phyloP scores from a whole-genome alignment of 30 jellyfish, hydroid and myxozoan genomes.

The Aurelia coerulea region DNA sequence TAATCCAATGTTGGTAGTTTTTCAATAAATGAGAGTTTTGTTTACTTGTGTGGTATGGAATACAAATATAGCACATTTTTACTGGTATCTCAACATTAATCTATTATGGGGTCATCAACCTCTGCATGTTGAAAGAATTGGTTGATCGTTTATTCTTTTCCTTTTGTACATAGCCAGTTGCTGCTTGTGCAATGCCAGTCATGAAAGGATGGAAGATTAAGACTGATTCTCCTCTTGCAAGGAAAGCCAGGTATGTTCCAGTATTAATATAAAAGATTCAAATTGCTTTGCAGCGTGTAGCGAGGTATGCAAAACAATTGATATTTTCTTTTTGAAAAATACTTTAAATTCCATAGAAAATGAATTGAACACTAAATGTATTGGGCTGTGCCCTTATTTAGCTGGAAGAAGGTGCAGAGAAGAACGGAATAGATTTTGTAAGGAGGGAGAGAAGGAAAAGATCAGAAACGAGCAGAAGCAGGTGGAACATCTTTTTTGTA shows the following conservation, averaged over 20 bases:
- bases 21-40: background rate
- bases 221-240: slow-evolving; percentile 94
- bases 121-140: background rate
- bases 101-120: background rate
- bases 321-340: too few relatives aligned
- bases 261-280: background rate
- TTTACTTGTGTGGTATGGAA: background rate
- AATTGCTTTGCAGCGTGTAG: too few relatives aligned
- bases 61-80: background rate
- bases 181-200: slow-evolving; percentile 99
- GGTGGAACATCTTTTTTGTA: too few relatives aligned
- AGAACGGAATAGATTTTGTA: too few relatives aligned
- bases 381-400: too few relatives aligned
- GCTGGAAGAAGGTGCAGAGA: too few relatives aligned
- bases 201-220: slow-evolving; percentile 99
- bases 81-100: background rate
- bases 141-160: too few relatives aligned
- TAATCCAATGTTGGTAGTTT: background rate
- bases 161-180: slow-evolving; percentile 83
- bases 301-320: too few relatives aligned
- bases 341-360: too few relatives aligned
- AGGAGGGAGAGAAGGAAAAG: too few relatives aligned
- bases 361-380: too few relatives aligned
- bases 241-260: slow-evolving; percentile 83
- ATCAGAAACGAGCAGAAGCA: too few relatives aligned